A percentile compares a stretch with the other conserved stretches of the same genome.
These are phyloP conservation scores for Isoperla grammatica DNA, from an alignment of 2,888 invertebrate genomes.

Conservation along the genomic window DNA sequence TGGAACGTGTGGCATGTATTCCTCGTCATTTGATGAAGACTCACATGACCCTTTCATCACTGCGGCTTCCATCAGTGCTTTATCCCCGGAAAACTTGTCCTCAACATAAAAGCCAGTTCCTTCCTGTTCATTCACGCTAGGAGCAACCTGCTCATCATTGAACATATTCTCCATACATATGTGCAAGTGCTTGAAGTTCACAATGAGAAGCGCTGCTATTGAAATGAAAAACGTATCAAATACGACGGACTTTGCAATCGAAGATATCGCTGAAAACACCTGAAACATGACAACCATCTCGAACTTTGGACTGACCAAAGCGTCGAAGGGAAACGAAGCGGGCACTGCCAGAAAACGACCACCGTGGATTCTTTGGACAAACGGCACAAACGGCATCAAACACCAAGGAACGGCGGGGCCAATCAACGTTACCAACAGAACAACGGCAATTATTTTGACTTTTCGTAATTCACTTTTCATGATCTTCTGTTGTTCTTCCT, in stretches of 20 bases:
- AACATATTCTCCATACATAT: neutral
- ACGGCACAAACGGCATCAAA: constrained; percentile 11
- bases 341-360: neutral
- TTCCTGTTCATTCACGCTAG: no score
- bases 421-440: neutral
- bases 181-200: neutral
- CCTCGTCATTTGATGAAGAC: no score
- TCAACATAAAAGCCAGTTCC: no score
- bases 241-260: neutral
- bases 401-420: neutral
- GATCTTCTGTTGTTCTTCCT: neutral
- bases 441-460: neutral
- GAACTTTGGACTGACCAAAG: constrained; percentile 1
- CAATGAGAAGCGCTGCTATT: neutral
- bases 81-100: no score
- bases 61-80: no score
- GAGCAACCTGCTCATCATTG: no score
- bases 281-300: constrained; percentile 14
- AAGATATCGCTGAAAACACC: neutral
- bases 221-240: constrained; percentile 10
- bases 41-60: no score
- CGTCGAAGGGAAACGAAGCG: constrained; percentile 12
- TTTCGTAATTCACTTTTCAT: neutral
- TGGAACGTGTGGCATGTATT: no score
- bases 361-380: constrained; percentile 1